phyloP scores from a whole-genome alignment of 30 jellyfish, hydroid and myxozoan genomes.

The Aurelia coerulea region DNA sequence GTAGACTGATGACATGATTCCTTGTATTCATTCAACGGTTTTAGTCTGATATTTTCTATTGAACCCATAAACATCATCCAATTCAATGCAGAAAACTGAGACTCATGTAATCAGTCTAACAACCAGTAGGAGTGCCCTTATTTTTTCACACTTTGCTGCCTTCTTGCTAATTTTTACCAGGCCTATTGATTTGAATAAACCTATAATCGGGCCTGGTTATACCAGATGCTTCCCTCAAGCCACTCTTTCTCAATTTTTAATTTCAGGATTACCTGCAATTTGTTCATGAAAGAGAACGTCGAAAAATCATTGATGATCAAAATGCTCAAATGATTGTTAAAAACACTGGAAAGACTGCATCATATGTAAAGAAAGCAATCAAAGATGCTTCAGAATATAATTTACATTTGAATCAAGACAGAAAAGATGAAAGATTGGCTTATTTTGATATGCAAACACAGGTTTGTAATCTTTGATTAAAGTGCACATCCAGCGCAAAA shows the following conservation, averaged over 20 bases:
- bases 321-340: slow-evolving; percentile 80
- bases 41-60: no score
- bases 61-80: no score
- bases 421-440: slow-evolving; percentile 91
- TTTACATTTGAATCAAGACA: slow-evolving; percentile 75
- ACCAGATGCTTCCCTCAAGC: not conserved
- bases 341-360: slow-evolving; percentile 58
- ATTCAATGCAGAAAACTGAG: no score
- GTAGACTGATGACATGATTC: no score
- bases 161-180: no score
- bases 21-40: no score
- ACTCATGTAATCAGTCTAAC: no score
- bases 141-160: no score
- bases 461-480: slow-evolving; percentile 35
- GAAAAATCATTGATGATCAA: slow-evolving; percentile 71
- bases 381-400: slow-evolving; percentile 86
- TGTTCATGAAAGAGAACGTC: slow-evolving; percentile 82
- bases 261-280: slow-evolving; percentile 65
- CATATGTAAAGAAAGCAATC: slow-evolving; percentile 73
- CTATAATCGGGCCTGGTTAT: no score
- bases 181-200: no score
- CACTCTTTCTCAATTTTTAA: not conserved
- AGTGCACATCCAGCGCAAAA: no score
- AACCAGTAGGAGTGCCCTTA: no score
- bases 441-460: slow-evolving; percentile 98